Evolutionary conservation across 2,113 vertebrate genomes (phyloP).

Genomic region (Callospermophilus lateralis): DNA sequence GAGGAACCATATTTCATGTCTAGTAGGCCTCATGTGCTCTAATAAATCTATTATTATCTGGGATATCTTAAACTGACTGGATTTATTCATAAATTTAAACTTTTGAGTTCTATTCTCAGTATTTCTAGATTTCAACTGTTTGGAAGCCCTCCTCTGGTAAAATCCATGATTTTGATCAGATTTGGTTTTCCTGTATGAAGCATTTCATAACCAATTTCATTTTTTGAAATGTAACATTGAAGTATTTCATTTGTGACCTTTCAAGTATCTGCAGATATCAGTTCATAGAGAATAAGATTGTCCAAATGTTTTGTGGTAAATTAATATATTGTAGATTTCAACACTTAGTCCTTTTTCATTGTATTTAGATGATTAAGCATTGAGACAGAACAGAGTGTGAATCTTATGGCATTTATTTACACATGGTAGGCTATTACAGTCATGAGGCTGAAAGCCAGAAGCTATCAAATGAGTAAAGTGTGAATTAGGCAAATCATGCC

Average conservation of each 20-base stretch:
- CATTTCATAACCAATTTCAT: background rate
- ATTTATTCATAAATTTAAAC: background rate
- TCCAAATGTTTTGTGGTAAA: conserved; percentile 31
- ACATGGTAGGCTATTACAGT: conserved; percentile 61
- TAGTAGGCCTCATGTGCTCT: background rate
- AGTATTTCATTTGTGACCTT: background rate
- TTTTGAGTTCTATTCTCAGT: background rate
- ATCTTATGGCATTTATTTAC: conserved; percentile 75
- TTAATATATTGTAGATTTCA: conserved; percentile 42
- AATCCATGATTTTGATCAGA: background rate
- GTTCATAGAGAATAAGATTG: background rate
- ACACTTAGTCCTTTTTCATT: conserved; percentile 58
- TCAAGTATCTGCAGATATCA: background rate
- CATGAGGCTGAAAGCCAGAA: conserved; percentile 67
- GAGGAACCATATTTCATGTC: background rate
- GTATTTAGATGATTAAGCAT: conserved; percentile 75
- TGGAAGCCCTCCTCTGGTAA: background rate
- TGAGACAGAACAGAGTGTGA: conserved; percentile 63
- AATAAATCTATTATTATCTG: background rate
- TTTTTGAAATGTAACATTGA: background rate
- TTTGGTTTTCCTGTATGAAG: background rate
- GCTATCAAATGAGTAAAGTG: conserved; percentile 51
- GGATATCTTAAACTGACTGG: background rate
- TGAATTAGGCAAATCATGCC: conserved; percentile 21
- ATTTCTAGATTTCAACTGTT: background rate